Percentiles rank a stretch among this genome's conserved stretches.
Evolutionary conservation across 2,888 invertebrate genomes (phyloP).

Genomic region (Lamellibrachia columna): DNA sequence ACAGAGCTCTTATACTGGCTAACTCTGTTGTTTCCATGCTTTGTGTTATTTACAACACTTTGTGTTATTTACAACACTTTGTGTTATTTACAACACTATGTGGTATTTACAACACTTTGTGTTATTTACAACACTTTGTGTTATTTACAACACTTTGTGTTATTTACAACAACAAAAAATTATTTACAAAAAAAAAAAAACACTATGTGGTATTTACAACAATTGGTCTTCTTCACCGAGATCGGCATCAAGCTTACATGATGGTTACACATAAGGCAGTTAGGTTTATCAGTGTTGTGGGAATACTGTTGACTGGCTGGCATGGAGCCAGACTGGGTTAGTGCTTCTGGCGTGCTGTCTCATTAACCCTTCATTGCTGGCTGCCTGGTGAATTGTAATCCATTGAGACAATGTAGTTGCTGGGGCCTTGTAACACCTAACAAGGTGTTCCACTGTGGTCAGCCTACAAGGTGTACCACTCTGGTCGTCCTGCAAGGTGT

Average conservation of each 20-base stretch:
- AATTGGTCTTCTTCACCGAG: not conserved
- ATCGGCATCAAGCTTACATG: not conserved
- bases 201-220: not conserved
- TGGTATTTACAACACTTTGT: not conserved
- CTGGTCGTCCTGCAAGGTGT: too few species aligned
- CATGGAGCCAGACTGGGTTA: not conserved
- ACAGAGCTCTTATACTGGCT: not conserved
- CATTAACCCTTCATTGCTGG: not conserved
- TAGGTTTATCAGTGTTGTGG: not conserved
- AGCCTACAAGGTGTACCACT: too few species aligned
- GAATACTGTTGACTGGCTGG: not conserved
- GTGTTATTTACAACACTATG: not conserved
- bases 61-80: too few species aligned
- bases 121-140: not conserved
- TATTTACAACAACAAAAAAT: not conserved
- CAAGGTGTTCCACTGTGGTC: too few species aligned
- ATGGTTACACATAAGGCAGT: conserved; percentile 16
- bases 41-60: not conserved
- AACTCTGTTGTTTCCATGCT: not conserved
- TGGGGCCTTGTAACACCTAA: not conserved
- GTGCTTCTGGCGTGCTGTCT: not conserved
- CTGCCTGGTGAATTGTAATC: not conserved
- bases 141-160: not conserved
- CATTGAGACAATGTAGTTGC: not conserved
- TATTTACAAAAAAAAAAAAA: too few species aligned